Percentiles rank a stretch among this genome's conserved stretches.
Evolutionary conservation across 2,888 invertebrate species (phyloP).

Genomic region (Branchellion lobata): DNA sequence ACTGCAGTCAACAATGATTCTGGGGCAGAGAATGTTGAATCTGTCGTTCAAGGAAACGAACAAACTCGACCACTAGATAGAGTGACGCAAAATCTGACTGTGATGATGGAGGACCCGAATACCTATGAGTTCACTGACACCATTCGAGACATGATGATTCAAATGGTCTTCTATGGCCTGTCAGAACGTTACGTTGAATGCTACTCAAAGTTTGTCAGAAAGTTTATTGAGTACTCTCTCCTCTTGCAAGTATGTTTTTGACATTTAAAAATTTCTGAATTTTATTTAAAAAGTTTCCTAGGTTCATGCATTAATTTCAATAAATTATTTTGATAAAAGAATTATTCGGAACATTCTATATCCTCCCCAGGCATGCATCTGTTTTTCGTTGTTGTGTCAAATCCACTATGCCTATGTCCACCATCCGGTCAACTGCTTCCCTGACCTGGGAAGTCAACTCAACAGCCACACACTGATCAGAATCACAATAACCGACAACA

Average conservation of each 20-base stretch:
- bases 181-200: conserved; percentile 2
- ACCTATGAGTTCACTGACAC: background rate
- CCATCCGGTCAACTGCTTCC: conserved; percentile 8
- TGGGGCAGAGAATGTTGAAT: too few species aligned
- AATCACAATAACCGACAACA: background rate
- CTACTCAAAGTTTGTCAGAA: conserved; percentile 14
- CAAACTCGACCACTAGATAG: too few species aligned
- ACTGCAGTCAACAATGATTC: too few species aligned
- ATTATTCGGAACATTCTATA: too few species aligned
- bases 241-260: background rate
- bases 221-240: conserved; percentile 3
- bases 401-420: background rate
- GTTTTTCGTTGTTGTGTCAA: conserved; percentile 9
- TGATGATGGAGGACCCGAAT: background rate
- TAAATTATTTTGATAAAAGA: too few species aligned
- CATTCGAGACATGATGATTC: background rate
- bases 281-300: background rate
- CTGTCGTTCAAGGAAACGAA: too few species aligned
- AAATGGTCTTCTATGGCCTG: background rate
- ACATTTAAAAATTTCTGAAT: background rate
- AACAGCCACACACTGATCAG: background rate
- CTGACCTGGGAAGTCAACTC: background rate
- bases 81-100: background rate
- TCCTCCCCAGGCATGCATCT: background rate
- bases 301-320: too few species aligned